phyloP scores from a whole-genome alignment of 2,797 vertebrate genomes.

The Microctenopoma steveboyesi region DNA sequence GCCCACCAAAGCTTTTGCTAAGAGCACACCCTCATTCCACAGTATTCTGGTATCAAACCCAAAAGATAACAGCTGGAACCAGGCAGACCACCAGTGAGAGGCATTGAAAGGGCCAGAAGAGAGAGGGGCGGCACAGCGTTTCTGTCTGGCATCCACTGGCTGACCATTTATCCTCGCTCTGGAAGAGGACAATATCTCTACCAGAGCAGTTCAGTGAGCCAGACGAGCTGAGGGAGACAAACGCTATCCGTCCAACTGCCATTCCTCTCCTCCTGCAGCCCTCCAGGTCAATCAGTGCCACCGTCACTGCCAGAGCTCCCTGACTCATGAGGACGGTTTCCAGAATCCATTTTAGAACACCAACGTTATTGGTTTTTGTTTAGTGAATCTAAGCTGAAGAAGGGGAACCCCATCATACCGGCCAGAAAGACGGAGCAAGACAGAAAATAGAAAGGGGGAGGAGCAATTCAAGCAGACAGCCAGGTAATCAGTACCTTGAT shows the following conservation, averaged over 20 bases:
- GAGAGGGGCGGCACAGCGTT: slow-evolving; percentile 50
- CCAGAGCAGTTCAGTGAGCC: slow-evolving; percentile 64
- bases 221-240: slow-evolving; percentile 67
- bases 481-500: slow-evolving; percentile 90
- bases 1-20: slow-evolving; percentile 67
- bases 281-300: slow-evolving; percentile 51
- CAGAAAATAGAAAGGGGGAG: slow-evolving; percentile 76
- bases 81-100: slow-evolving; percentile 46
- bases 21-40: slow-evolving; percentile 48
- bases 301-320: slow-evolving; percentile 36
- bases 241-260: slow-evolving; percentile 52
- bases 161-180: slow-evolving; percentile 55
- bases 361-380: slow-evolving; percentile 28
- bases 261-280: slow-evolving; percentile 53
- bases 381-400: slow-evolving; percentile 30
- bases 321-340: slow-evolving; percentile 57
- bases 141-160: slow-evolving; percentile 55
- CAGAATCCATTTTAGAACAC: slow-evolving; percentile 58
- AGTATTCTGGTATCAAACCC: slow-evolving; percentile 46
- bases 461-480: slow-evolving; percentile 68
- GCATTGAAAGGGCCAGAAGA: slow-evolving; percentile 45
- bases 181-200: slow-evolving; percentile 40
- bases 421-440: slow-evolving; percentile 68
- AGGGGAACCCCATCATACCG: slow-evolving; percentile 63
- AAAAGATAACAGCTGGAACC: slow-evolving; percentile 43